A percentile compares a stretch with the other conserved stretches of the same genome.
These are phyloP conservation scores for Tineola bisselliella DNA, from an alignment of 2,888 invertebrate species.

Conservation along the genomic window DNA sequence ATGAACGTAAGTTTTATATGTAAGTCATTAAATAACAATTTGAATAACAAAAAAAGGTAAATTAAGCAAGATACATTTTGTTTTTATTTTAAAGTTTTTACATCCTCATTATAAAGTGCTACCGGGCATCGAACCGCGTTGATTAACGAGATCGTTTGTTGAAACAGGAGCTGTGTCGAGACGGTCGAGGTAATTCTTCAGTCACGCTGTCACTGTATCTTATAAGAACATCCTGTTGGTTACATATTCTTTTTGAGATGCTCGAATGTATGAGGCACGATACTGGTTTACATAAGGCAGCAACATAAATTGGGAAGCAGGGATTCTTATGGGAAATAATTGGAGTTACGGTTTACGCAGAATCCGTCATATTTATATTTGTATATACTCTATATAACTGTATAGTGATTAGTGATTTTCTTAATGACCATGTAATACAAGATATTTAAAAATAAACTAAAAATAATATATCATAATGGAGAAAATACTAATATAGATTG, in stretches of 20 bases:
- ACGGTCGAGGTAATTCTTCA: constrained; percentile 5
- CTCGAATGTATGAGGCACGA: not conserved
- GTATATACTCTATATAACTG: no score
- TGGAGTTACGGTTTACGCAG: no score
- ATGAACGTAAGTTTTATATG: no score
- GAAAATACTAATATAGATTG: no score
- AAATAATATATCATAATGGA: no score
- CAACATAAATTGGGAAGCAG: no score
- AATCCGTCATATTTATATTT: no score
- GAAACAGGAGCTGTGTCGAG: constrained; percentile 33
- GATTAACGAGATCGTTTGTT: constrained; percentile 8
- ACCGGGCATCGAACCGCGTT: constrained; percentile 23
- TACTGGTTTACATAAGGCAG: not conserved
- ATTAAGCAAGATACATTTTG: not conserved
- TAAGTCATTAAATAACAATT: not conserved
- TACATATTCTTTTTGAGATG: not conserved
- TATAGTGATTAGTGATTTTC: no score
- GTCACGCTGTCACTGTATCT: constrained; percentile 5
- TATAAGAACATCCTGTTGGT: not conserved
- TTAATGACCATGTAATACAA: no score
- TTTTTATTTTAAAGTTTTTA: constrained; percentile 18
- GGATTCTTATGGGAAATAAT: no score
- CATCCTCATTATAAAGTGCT: constrained; percentile 35
- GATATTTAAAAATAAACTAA: no score
- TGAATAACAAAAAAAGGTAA: not conserved